Evolutionary conservation across 2,888 invertebrate genomes (phyloP).

Genomic region (Ectemnius lituratus): DNA sequence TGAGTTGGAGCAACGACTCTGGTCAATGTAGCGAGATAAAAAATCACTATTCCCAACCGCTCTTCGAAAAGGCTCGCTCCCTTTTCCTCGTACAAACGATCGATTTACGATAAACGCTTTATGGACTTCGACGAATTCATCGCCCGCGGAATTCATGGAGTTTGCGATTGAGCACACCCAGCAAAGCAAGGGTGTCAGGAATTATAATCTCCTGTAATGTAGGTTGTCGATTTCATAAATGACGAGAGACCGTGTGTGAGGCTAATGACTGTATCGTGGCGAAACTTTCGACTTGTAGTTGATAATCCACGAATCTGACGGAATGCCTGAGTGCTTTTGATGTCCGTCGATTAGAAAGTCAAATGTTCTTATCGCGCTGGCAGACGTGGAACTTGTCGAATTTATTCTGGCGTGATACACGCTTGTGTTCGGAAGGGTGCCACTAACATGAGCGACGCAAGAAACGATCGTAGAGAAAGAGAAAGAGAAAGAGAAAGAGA

Average conservation of each 20-base stretch:
- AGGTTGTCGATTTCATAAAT: neutral
- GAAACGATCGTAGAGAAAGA: neutral
- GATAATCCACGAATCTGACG: neutral
- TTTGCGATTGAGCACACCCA: too few relatives aligned
- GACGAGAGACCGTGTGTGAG: neutral
- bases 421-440: neutral
- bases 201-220: too few relatives aligned
- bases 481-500: neutral
- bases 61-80: conserved; percentile 11
- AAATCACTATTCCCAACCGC: conserved; percentile 50
- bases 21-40: conserved; percentile 64
- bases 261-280: neutral
- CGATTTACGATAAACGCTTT: conserved; percentile 48
- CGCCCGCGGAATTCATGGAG: neutral
- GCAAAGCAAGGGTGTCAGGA: too few relatives aligned
- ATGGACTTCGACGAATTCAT: conserved; percentile 22
- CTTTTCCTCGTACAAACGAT: conserved; percentile 23
- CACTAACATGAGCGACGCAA: neutral
- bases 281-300: neutral
- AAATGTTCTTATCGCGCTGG: conserved; percentile 24
- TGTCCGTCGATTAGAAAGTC: conserved; percentile 8
- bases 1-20: neutral
- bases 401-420: neutral
- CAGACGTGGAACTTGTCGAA: neutral
- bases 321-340: neutral